These are phyloP conservation scores for Caradrina kadenii DNA, from an alignment of 2,888 invertebrate genomes.

Conservation along the genomic window DNA sequence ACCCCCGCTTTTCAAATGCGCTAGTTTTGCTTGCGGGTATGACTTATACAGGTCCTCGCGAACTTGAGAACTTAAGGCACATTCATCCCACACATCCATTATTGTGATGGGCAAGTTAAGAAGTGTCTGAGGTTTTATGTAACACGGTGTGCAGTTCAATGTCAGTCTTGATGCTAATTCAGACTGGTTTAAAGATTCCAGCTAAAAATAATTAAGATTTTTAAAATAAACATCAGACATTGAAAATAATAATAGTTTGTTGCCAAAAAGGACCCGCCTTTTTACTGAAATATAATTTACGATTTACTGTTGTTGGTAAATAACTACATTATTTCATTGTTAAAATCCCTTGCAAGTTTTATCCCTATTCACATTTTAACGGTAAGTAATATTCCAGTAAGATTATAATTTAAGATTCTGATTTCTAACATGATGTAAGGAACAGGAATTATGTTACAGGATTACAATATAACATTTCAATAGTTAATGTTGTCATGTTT, in stretches of 20 bases:
- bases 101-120: slow-evolving; percentile 94
- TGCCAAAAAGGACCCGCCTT: too few species aligned
- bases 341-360: too few species aligned
- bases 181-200: slow-evolving; percentile 95
- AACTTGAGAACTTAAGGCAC: slow-evolving; percentile 94
- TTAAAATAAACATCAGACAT: neutral
- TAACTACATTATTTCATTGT: too few species aligned
- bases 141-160: slow-evolving; percentile 95
- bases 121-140: slow-evolving; percentile 94
- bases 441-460: slow-evolving; percentile 26
- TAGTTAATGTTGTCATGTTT: slow-evolving; percentile 22
- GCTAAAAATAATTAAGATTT: slow-evolving; percentile 85
- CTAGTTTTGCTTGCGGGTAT: slow-evolving; percentile 96
- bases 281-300: too few species aligned
- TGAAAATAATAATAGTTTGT: too few species aligned
- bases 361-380: too few species aligned
- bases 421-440: neutral
- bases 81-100: slow-evolving; percentile 97
- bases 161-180: slow-evolving; percentile 96
- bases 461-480: slow-evolving; percentile 39
- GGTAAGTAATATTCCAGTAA: slow-evolving; percentile 1
- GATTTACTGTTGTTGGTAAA: too few species aligned
- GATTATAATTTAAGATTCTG: slow-evolving; percentile 12
- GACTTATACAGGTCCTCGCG: slow-evolving; percentile 96
- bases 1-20: slow-evolving; percentile 96